Percentiles rank a stretch among this genome's conserved stretches.
Conservation (phyloP, 1,140 invertebrate genomes). For the Drosophila pectinifera region DNA sequence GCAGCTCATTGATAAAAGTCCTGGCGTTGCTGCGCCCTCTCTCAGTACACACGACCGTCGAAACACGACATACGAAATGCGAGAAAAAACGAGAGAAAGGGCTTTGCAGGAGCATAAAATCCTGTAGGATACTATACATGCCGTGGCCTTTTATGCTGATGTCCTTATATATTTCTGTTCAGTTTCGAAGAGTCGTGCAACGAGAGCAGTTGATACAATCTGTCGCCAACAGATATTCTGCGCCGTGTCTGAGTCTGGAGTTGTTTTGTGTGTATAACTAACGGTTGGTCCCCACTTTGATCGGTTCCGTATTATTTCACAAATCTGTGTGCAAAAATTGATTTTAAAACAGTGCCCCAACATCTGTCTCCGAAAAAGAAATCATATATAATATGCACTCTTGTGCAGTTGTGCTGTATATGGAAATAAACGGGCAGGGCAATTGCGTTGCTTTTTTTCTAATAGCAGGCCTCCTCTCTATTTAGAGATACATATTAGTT, state of each 20-base stretch:
- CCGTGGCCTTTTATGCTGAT: constrained; percentile 71
- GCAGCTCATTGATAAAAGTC: constrained; percentile 73
- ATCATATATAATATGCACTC: not conserved
- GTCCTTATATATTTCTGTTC: constrained; percentile 59
- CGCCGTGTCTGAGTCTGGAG: constrained; percentile 34
- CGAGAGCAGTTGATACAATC: constrained; percentile 68
- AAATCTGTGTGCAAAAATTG: not conserved
- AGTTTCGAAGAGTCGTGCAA: constrained; percentile 72
- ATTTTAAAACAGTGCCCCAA: not conserved
- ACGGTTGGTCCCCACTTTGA: constrained; percentile 60
- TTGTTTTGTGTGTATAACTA: constrained; percentile 79
- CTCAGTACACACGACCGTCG: constrained; percentile 20
- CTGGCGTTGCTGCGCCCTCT: constrained; percentile 44
- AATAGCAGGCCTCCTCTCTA: not conserved
- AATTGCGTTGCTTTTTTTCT: constrained; percentile 45
- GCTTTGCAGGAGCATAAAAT: constrained; percentile 52
- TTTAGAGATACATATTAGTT: constrained; percentile 2
- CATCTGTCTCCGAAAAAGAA: not conserved
- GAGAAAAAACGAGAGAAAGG: constrained; percentile 31
- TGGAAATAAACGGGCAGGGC: constrained; percentile 16
- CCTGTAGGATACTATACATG: constrained; percentile 70
- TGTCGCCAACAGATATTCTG: constrained; percentile 17
- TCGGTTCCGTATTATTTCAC: constrained; percentile 9
- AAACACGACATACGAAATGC: constrained; percentile 1
- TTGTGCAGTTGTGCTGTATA: constrained; percentile 16